Base-by-base conservation (phyloP, 2,888 invertebrate genomes). In the Phortica okadai region DNA sequence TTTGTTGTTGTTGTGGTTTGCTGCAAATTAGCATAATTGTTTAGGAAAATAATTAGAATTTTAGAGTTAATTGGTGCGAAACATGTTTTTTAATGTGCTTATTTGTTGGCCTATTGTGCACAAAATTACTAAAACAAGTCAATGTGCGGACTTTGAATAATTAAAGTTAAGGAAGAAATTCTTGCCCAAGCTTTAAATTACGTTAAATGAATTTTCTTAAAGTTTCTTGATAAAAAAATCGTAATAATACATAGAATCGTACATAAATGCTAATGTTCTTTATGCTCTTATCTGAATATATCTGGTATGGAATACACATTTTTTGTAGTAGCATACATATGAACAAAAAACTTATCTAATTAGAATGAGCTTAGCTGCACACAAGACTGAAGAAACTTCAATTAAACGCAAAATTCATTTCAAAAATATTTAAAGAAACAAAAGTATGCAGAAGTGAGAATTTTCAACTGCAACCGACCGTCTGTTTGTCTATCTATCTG, bases 1-100 rank as follows among this genome's bases (percentile, higher is more conserved):
- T n/a, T 67, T 41, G 56, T 58, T 62, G n/a, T n/a, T n/a, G n/a
- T n/a, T n/a, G n/a, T n/a, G n/a, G n/a, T n/a, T n/a, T 33, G 33
- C 33, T 33, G 74, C 80, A 74, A 73, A 42, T 66, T 42, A 66
- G 42, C 66, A 66, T 66, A 66, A 66, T 14, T 8, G 50, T 50
- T 8, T 6, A 50, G n/a, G 14, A 50, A 50, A 50, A 50, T 14
- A 14, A 50, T 50, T 50, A 50, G 10, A 50, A 50, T 50, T 50
- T 33, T 50, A 50, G 14, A 50, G 14, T 50, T 50, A 50, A 50
- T 50, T 50, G 50, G 8, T 8, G 50, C 50, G 14, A 50, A 50
- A 50, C 50, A 50, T 50, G 50, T 50, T 50, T 50, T 50, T 50
- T 33, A 14, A 50, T 11, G 50, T 50, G 50, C 50, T 50, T 50